Conservation (phyloP, 2,113 vertebrate species). For the Hypocryptadius cinnamomeus region DNA sequence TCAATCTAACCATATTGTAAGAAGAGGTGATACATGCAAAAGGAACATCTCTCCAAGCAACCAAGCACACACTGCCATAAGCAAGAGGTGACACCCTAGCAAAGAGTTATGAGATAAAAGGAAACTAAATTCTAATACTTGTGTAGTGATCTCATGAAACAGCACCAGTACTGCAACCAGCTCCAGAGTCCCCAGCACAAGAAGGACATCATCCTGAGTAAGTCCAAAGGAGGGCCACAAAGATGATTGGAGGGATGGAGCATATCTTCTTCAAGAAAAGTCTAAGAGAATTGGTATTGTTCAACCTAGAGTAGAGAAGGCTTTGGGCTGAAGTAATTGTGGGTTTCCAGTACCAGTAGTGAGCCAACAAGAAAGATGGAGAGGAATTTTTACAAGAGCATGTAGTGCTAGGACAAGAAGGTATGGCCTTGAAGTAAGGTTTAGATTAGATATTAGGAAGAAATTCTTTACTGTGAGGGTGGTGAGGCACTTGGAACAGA, state of each 20-base stretch:
- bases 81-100: background rate
- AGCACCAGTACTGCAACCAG: background rate
- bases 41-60: background rate
- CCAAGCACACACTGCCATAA: background rate
- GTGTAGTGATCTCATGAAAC: background rate
- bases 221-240: background rate
- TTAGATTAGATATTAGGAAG: background rate
- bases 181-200: background rate
- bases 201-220: background rate
- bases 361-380: background rate
- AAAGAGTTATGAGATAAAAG: background rate
- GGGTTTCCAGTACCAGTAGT: background rate
- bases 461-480: background rate
- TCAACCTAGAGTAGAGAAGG: background rate
- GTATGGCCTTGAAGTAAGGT: background rate
- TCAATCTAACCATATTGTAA: background rate
- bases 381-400: background rate
- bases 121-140: background rate
- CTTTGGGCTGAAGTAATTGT: background rate
- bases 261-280: background rate
- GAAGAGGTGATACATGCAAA: accelerated
- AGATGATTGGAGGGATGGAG: background rate
- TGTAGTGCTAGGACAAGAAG: background rate
- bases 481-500: background rate
- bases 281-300: background rate